phyloP scores from a whole-genome alignment of 2,888 invertebrate genomes.

The Iselma pallidipennis region DNA sequence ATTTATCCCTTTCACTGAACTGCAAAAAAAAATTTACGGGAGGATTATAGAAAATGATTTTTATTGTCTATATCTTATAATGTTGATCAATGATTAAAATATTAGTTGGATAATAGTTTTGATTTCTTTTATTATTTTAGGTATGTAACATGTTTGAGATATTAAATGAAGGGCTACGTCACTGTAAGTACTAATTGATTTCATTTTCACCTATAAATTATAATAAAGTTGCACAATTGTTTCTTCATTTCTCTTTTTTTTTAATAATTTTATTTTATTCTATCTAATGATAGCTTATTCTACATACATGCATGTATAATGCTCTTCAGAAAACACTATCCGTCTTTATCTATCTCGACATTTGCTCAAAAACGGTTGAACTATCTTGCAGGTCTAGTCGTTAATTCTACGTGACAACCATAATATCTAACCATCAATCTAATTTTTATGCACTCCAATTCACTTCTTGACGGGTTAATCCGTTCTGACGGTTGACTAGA shows the following conservation, averaged over 20 bases:
- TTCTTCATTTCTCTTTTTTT: background rate
- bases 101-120: background rate
- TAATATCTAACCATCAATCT: slow-evolving; percentile 41
- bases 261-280: background rate
- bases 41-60: background rate
- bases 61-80: background rate
- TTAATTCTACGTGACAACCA: slow-evolving; percentile 35
- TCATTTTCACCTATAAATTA: background rate
- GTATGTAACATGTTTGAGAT: background rate
- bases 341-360: slow-evolving; percentile 10
- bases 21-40: background rate
- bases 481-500: slow-evolving; percentile 29
- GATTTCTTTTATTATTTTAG: background rate
- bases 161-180: background rate
- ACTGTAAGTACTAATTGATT: background rate
- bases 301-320: background rate
- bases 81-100: background rate
- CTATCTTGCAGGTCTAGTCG: slow-evolving; percentile 24
- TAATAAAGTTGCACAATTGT: background rate
- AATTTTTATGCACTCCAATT: slow-evolving; percentile 40
- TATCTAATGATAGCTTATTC: background rate
- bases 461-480: slow-evolving; percentile 32
- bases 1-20: background rate
- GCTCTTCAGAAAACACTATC: background rate
- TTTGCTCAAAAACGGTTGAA: slow-evolving; percentile 21